Base-by-base conservation (phyloP, 2,113 vertebrate species). In the Catharus minimus region DNA sequence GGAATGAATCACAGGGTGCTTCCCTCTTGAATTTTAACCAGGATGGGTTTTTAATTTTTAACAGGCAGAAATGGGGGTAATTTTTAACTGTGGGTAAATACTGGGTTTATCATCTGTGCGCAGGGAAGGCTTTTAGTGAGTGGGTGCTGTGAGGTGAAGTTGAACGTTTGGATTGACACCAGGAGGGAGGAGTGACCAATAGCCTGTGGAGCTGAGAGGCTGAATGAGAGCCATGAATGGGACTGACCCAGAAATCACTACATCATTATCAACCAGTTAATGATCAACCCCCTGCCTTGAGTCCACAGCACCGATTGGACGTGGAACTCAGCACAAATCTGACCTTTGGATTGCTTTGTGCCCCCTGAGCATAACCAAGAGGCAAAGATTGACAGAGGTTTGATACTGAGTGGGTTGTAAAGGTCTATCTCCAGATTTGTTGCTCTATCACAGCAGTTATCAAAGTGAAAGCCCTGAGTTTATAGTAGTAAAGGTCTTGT, bases 61-160 rank as follows among this genome's bases (percentile, higher is more conserved):
- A 89, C 43, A 1, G 71, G 32, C 19, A 82, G 43, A 84, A 92
- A 65, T 4, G 1, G 23, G 24, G 67, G 24, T 83, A 82, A 84
- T 89, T 91, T 85, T 90, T 95, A 93, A 92, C 83, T 46, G 21
- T 23, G 55, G 9, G n/a, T 73, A 93, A 94, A 95, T 69, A 26
- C 5, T 56, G 27, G 10, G 33, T 80, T 49, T 72, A 39, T 46
- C 13, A 50, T n/a, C 61, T 76, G 16, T 32, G 27, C 17, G 1
- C 66, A 12, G 5, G 11, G 55, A 78, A 57, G 61, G 18, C 36
- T 75, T 60, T 71, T n/a, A 66, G 47, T 8, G 65, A 44, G 18
- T 5, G 24, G 23, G 26, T 23, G 5, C 67, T 4, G 1, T 0
- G 4, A 66, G 19, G 15, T 33, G 38, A 62, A 32, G 39, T 0